Percentiles rank a stretch among this genome's conserved stretches.
Evolutionary conservation across 1,140 invertebrate species (phyloP).

Genomic region (Oedothorax gibbosus): DNA sequence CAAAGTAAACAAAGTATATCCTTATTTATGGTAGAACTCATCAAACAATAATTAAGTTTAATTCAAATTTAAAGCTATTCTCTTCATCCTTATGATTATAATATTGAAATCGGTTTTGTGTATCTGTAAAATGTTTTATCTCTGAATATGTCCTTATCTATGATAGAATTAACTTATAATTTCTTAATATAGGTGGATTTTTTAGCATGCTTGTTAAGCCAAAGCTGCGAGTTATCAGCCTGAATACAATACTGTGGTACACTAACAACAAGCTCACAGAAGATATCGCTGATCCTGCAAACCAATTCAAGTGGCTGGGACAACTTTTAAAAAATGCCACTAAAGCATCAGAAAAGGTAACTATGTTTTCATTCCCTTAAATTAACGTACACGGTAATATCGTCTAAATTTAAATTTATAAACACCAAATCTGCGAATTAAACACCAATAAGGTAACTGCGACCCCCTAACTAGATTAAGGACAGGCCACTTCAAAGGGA

Average conservation of each 20-base stretch:
- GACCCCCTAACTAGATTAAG: too few species aligned
- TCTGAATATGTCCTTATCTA: background rate
- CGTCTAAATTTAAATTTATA: background rate
- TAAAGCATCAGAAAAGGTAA: conserved; percentile 45
- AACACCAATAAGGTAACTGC: too few species aligned
- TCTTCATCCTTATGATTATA: background rate
- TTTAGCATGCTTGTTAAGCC: conserved; percentile 27
- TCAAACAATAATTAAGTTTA: too few species aligned
- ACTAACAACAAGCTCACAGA: conserved; percentile 17
- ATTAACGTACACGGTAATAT: background rate
- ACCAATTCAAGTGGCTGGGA: conserved; percentile 68
- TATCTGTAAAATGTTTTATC: background rate
- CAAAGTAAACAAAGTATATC: too few species aligned
- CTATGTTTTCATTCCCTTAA: background rate
- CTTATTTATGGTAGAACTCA: too few species aligned
- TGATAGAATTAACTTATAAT: background rate
- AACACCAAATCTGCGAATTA: background rate
- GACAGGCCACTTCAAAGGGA: too few species aligned
- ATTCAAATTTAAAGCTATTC: background rate
- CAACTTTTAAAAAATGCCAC: conserved; percentile 63
- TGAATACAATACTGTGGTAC: conserved; percentile 61
- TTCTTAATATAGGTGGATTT: conserved; percentile 48
- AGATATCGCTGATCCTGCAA: conserved; percentile 55
- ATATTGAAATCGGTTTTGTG: background rate
- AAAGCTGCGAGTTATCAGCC: conserved; percentile 30